phyloP scores from a whole-genome alignment of 2,797 vertebrate species.

The Ciconia nigra region DNA sequence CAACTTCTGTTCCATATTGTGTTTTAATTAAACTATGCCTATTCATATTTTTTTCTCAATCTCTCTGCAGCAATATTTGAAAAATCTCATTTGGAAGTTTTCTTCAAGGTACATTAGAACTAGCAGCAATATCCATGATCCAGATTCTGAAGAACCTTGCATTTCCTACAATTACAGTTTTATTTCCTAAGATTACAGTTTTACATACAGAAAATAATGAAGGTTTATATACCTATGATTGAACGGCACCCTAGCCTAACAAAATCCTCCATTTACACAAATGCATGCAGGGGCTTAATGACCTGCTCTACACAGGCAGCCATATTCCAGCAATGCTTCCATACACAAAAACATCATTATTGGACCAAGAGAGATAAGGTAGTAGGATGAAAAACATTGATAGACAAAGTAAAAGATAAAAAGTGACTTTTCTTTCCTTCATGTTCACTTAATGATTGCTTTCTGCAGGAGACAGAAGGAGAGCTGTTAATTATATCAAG shows the following conservation, averaged over 20 bases:
- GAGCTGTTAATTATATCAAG: conserved; percentile 78
- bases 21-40: not conserved
- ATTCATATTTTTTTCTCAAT: not conserved
- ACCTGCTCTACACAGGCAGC: not conserved
- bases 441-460: conserved; percentile 57
- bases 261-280: not conserved
- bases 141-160: not conserved
- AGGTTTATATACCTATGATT: not conserved
- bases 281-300: not conserved
- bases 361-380: not conserved
- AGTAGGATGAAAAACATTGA: not conserved
- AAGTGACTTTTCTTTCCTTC: conserved; percentile 22
- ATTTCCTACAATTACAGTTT: not conserved
- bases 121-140: not conserved
- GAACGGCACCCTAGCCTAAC: not conserved
- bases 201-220: not conserved
- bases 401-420: not conserved
- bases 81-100: not conserved
- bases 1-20: not conserved
- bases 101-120: not conserved
- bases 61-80: not conserved
- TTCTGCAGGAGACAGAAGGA: conserved; percentile 49
- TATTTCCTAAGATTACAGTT: not conserved
- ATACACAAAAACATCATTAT: not conserved
- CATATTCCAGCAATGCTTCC: not conserved